Base-by-base conservation (phyloP, 2,888 invertebrate species). In the Bruchidius siliquastri region DNA sequence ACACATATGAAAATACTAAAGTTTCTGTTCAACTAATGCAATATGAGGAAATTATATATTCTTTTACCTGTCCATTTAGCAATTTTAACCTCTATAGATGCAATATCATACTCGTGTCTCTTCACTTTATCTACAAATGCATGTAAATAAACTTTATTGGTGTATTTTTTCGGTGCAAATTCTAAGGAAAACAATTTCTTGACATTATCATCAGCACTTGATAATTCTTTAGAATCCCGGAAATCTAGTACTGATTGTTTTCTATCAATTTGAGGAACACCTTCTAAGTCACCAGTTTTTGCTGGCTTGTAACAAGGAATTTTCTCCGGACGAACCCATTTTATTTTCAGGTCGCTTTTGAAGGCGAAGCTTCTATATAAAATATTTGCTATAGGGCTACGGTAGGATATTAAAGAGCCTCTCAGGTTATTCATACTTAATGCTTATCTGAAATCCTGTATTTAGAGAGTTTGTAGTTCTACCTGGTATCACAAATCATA, bases 321-420 rank as follows among this genome's bases (percentile, higher is more conserved):
- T 83, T 91, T 91, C 30, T 90, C 90, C 0, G 95, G 95, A 30
- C 91, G 88, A 6, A 90, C 88, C 95, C 95, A 95, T 88, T 93
- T 92, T 70, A 95, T 92, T 86, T 93, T 92, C 66, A 94, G 86
- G 81, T 91, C 90, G 32, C 91, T 91, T 84, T 94, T 94, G 79
- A 92, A 88, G 77, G 92, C 81, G 87, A 87, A 83, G 84, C 79
- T 78, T 82, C 88, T 73, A 13, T 22, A 70, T 67, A 74, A 20
- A 22, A 72, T 21, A 20, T 68, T 68, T 68, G 22, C 20, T 21
- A 68, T 21, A 1, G 68, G 68, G 18, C 10, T 18, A 49, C 13
- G 49, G 18, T 49, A 18, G 18, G 49, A 13, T 49, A 8, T 26
- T 26, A 49, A 13, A 3, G 13, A 49, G 10, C 10, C 13, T 49